Evolutionary conservation across 1,140 invertebrate genomes (phyloP), one percentile per base, ranked within the genome.

Genomic region (Meloidogyne exigua): DNA sequence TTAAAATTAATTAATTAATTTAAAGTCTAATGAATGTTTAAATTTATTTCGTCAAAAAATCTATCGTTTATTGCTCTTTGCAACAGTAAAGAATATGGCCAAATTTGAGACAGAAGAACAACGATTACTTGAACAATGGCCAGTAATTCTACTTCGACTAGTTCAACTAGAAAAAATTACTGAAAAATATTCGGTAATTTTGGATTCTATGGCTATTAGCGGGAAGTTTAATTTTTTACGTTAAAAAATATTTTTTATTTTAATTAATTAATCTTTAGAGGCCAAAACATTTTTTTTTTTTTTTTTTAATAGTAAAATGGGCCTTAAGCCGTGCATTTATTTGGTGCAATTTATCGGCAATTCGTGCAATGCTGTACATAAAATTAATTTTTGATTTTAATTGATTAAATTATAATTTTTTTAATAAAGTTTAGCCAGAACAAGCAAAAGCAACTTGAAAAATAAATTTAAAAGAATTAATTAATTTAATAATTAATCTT

Each of bases 61-160:
- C 18, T 10, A 64, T 32, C 13, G n/a, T 3, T n/a, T 23, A 7
- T 65, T 73, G 23, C 72, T 28, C 9, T 21, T 57, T 28, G 72
- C 72, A 9, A 73, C 72, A 13, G 7, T 28, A 21, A 49, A 57
- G 21, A 73, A 73, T 64, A 13, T 64, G 0, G 23, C 72, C 1
- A 42, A 15, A 18, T 44, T 23, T n/a, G 72, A 73, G 36, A 57
- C 57, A 26, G 72, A 39, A n/a, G 72, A 73, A 9, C 39, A 64
- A 32, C 72, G 72, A 21, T n/a, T 57, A 57, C 0, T 73, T 21
- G 44, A 39, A 2, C n/a, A 73, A 26, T 73, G 72, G 72, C 72
- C 72, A 7, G 5, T 73, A 36, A 2, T 73, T 62, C 7, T 73
- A 49, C 28, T 36, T 21, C n/a, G 65, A 65, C 12, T 73, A 15